A percentile compares a stretch with the other conserved stretches of the same genome.
Evolutionary conservation across 1,140 invertebrate genomes (phyloP).

Genomic region (Marisa cornuarietis): DNA sequence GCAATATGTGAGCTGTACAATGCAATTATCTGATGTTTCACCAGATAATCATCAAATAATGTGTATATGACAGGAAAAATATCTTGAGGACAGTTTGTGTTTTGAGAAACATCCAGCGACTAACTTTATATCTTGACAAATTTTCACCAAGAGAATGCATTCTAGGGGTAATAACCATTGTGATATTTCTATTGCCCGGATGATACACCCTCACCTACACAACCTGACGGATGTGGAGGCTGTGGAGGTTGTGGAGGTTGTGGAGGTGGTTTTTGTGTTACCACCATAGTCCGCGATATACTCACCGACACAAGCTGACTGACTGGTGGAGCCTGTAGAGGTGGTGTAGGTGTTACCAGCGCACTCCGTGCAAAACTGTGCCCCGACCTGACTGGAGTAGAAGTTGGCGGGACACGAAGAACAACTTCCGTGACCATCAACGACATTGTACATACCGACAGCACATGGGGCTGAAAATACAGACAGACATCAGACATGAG

Average conservation of each 20-base stretch:
- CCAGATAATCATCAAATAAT: background rate
- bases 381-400: background rate
- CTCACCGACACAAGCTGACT: slow-evolving; percentile 2
- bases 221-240: too few species aligned
- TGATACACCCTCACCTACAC: too few species aligned
- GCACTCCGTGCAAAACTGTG: slow-evolving; percentile 3
- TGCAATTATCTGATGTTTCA: background rate
- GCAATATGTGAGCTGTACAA: background rate
- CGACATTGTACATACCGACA: background rate
- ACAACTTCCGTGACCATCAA: slow-evolving; percentile 12
- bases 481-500: too few species aligned
- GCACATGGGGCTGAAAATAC: slow-evolving; percentile 8
- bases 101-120: too few species aligned
- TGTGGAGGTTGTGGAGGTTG: too few species aligned
- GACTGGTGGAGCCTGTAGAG: background rate
- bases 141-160: too few species aligned
- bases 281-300: background rate
- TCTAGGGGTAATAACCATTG: too few species aligned
- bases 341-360: background rate
- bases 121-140: too few species aligned
- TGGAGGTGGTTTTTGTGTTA: too few species aligned
- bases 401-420: slow-evolving; percentile 7
- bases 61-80: too few species aligned
- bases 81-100: too few species aligned
- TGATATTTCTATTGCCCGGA: too few species aligned